Percentiles rank a stretch among this genome's conserved stretches.
Evolutionary conservation across 2,888 invertebrate genomes (phyloP).

Genomic region (Xestia rhomboidea): DNA sequence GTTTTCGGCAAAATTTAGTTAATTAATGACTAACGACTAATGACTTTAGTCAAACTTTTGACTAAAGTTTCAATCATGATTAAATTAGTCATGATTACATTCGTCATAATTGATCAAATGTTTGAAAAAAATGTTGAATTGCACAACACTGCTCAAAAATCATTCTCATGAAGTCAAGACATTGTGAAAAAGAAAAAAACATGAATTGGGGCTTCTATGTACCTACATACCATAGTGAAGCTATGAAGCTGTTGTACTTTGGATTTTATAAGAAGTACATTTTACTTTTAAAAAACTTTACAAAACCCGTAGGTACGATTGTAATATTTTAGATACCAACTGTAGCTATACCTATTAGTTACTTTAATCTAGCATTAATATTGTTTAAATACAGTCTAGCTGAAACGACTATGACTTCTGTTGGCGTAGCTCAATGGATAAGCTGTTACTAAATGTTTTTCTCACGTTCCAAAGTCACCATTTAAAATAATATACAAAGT

Average conservation of each 20-base stretch:
- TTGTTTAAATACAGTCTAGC: slow-evolving; percentile 10
- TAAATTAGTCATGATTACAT: background rate
- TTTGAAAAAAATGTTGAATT: background rate
- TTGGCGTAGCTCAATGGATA: background rate
- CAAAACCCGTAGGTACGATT: background rate
- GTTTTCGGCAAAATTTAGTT: background rate
- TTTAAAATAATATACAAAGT: slow-evolving; percentile 33
- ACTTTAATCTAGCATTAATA: background rate
- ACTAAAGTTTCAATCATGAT: background rate
- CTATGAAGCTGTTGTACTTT: too few relatives aligned
- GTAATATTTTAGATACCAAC: background rate
- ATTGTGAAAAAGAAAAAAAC: background rate
- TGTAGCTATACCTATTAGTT: background rate
- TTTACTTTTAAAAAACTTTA: background rate
- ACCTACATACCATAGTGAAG: background rate
- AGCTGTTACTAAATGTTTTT: slow-evolving; percentile 20
- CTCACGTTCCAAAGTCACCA: slow-evolving; percentile 25
- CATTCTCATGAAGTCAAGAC: background rate
- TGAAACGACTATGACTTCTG: background rate
- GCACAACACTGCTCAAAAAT: background rate
- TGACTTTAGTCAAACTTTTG: too few relatives aligned
- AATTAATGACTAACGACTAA: background rate
- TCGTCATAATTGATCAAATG: background rate
- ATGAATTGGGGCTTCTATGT: too few relatives aligned
- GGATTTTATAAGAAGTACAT: background rate